Evolutionary conservation across 2,113 vertebrate species (phyloP).

Genomic region (Scatophagus argus): DNA sequence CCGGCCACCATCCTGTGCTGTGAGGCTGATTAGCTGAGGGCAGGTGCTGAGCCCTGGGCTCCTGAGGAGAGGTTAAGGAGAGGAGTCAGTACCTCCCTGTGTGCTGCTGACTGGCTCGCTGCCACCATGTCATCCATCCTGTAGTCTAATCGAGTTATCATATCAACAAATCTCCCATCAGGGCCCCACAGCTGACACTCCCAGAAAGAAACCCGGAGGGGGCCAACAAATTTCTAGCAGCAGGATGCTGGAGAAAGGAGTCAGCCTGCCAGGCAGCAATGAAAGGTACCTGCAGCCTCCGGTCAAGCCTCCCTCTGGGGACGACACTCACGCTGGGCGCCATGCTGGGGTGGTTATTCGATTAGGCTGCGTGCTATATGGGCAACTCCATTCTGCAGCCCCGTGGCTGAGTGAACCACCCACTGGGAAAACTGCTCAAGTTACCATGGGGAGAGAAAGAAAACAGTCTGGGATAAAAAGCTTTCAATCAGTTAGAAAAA

Average conservation of each 20-base stretch:
- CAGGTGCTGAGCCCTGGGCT: constrained; percentile 84
- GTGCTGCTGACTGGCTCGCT: constrained; percentile 78
- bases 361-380: constrained; percentile 86
- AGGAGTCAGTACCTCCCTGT: constrained; percentile 84
- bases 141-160: constrained; percentile 94
- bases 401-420: constrained; percentile 71
- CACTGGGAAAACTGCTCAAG: constrained; percentile 76
- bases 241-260: constrained; percentile 84
- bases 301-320: constrained; percentile 82
- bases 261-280: constrained; percentile 84
- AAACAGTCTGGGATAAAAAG: constrained; percentile 65
- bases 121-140: constrained; percentile 85
- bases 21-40: constrained; percentile 79
- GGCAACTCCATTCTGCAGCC: constrained; percentile 80
- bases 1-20: constrained; percentile 41
- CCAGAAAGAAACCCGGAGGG: constrained; percentile 88
- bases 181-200: constrained; percentile 84
- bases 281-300: constrained; percentile 91
- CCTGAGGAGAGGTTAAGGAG: constrained; percentile 92
- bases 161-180: constrained; percentile 88
- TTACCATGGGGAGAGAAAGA: constrained; percentile 72
- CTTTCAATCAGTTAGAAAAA: constrained; percentile 43
- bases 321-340: constrained; percentile 85
- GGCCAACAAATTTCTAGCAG: constrained; percentile 96
- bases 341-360: constrained; percentile 91